These are phyloP conservation scores for Sinocyclocheilus anophthalmus DNA, from an alignment of 2,113 vertebrate genomes.

Conservation along the genomic window DNA sequence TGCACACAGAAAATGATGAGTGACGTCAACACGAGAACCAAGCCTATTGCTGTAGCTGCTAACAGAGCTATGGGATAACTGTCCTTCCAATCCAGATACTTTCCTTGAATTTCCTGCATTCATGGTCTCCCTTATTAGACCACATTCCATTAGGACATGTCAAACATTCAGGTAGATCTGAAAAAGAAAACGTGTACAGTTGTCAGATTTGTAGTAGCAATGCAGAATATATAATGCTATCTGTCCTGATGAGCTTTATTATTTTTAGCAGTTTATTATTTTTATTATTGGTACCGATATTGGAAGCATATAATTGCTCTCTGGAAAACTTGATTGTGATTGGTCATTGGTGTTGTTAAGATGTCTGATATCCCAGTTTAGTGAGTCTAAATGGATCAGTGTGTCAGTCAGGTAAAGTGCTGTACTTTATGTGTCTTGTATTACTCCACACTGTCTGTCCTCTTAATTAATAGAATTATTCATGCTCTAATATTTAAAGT, in stretches of 20 bases:
- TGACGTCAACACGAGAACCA: slow-evolving; percentile 57
- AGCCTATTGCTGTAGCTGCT: slow-evolving; percentile 57
- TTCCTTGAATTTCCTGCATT: slow-evolving; percentile 48
- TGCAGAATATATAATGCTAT: not conserved
- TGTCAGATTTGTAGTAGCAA: not conserved
- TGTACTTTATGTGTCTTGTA: too few relatives aligned
- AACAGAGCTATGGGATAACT: slow-evolving; percentile 64
- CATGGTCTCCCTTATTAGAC: slow-evolving; percentile 54
- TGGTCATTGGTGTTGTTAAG: not conserved
- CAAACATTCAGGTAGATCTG: slow-evolving; percentile 65
- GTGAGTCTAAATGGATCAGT: too few relatives aligned
- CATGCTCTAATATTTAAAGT: too few relatives aligned
- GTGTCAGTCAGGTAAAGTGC: not conserved
- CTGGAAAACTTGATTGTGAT: not conserved
- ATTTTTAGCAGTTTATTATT: too few relatives aligned
- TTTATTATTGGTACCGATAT: not conserved
- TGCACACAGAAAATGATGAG: slow-evolving; percentile 60
- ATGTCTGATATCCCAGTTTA: too few relatives aligned
- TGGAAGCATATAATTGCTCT: not conserved
- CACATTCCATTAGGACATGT: slow-evolving; percentile 59
- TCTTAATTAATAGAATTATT: too few relatives aligned
- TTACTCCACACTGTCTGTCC: too few relatives aligned
- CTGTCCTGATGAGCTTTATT: not conserved
- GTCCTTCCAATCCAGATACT: slow-evolving; percentile 63
- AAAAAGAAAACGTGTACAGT: slow-evolving; percentile 6